Base-by-base conservation (phyloP, 2,888 invertebrate species). In the Polia nebulosa region DNA sequence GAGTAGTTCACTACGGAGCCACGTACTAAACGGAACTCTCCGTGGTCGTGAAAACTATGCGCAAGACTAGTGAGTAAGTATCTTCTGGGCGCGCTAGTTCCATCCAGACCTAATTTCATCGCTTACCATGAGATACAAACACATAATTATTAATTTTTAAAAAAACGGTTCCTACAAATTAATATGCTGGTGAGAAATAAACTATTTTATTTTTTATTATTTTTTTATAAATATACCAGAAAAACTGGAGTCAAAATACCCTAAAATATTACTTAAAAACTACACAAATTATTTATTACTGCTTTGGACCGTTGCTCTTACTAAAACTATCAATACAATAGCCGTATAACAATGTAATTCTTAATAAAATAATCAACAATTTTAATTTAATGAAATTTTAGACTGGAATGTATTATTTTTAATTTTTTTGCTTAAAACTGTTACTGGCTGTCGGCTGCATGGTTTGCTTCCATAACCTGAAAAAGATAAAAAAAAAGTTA, bases 401-500 rank as follows among this genome's bases (percentile, higher is more conserved):
- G 39, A 66, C 45, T 64, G 68, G 65, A 70, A 55, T 72, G 60
- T 29, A 39, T 39, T 22, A 1, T 8, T 9, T 55, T 20, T 2
- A 25, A 20, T 34, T 56, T 39, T 9, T 2, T 25, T 25, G 2
- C 7, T 13, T 9, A 11, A 0, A n/a, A 5, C 1, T 22, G 9
- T 55, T 51, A 57, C 36, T 94, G 92, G 44, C 88, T 90, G 66
- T 92, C 93, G 0, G 88, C 88, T 7, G 83, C 78, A 13, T 83
- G 76, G 17, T 82, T 88, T 0, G 90, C 87, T 78, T 91, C 92
- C 9, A 93, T 86, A 13, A 93, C 91, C 94, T 94, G 89, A 36
- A 89, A 91, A 64, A 39, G 51, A 83, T 74, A 55, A 68, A 55
- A 62, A 69, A 44, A 34, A 57, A 15, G 41, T 6, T 51, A 25